These are phyloP conservation scores for Orius insidiosus DNA, from an alignment of 1,140 invertebrate species.

Conservation along the genomic window DNA sequence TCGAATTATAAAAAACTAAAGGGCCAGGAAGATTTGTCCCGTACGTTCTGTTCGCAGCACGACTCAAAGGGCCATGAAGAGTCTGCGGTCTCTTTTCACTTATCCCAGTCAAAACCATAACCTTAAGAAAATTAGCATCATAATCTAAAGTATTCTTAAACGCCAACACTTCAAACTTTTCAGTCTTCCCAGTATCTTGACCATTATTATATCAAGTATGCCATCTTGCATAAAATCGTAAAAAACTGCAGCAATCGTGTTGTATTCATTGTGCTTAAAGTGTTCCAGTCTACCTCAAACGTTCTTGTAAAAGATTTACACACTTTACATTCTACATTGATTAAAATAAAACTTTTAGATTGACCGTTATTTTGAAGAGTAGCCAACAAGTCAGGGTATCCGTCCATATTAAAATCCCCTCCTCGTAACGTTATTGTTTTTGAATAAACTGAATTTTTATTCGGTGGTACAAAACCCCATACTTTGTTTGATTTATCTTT, in stretches of 20 bases:
- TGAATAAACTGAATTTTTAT: slow-evolving; percentile 32
- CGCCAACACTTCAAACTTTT: slow-evolving; percentile 40
- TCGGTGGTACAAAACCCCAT: slow-evolving; percentile 26
- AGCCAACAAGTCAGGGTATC: slow-evolving; percentile 79
- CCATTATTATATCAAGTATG: slow-evolving; percentile 63
- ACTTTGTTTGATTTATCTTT: slow-evolving; percentile 37
- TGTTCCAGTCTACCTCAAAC: slow-evolving; percentile 56
- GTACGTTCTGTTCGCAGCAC: slow-evolving; percentile 53
- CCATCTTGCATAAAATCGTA: slow-evolving; percentile 85
- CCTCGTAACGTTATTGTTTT: slow-evolving; percentile 64
- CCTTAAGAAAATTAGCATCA: slow-evolving; percentile 90
- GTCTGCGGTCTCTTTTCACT: slow-evolving; percentile 50
- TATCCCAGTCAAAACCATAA: slow-evolving; percentile 75
- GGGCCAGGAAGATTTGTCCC: slow-evolving; percentile 80
- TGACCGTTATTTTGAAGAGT: slow-evolving; percentile 37
- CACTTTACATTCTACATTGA: slow-evolving; percentile 51
- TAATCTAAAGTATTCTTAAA: slow-evolving; percentile 79
- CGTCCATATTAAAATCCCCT: slow-evolving; percentile 92
- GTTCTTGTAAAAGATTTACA: slow-evolving; percentile 47
- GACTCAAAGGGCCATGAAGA: slow-evolving; percentile 44
- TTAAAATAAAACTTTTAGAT: slow-evolving; percentile 49
- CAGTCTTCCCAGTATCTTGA: slow-evolving; percentile 28
- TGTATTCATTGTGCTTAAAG: slow-evolving; percentile 43
- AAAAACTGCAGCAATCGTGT: slow-evolving; percentile 68
- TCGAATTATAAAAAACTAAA: slow-evolving; percentile 69